Conservation (phyloP, 2,113 vertebrate species). For the Oryzias curvinotus region DNA sequence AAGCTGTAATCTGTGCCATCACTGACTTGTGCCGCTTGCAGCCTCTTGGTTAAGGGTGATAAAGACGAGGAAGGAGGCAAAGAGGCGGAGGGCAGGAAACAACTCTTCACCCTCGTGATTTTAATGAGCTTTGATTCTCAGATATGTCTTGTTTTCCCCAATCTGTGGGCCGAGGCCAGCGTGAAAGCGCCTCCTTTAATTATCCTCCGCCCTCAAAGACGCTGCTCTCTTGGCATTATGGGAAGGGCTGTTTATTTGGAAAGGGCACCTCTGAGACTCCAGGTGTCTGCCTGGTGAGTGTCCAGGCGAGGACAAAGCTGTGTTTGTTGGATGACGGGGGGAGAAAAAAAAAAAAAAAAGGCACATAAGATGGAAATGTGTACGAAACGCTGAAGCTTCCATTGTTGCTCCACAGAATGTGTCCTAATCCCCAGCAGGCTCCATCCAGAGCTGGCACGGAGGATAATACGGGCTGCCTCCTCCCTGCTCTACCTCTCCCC, state of each 20-base stretch:
- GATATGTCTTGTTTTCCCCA: conserved; percentile 60
- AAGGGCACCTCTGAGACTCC: conserved; percentile 64
- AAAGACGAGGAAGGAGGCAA: conserved; percentile 48
- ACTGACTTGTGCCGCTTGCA: conserved; percentile 53
- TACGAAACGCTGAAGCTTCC: conserved; percentile 70
- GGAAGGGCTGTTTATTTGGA: conserved; percentile 61
- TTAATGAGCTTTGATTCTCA: conserved; percentile 67
- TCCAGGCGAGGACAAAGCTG: conserved; percentile 80
- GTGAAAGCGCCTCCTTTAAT: conserved; percentile 59
- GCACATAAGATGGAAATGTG: conserved; percentile 78
- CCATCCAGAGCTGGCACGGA: conserved; percentile 78
- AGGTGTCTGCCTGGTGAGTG: conserved; percentile 74
- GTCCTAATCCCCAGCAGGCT: conserved; percentile 83
- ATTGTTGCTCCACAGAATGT: conserved; percentile 84
- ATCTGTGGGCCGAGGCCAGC: conserved; percentile 43
- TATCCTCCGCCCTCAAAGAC: conserved; percentile 46
- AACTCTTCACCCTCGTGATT: conserved; percentile 58
- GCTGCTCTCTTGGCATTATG: conserved; percentile 35
- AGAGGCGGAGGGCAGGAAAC: conserved; percentile 24
- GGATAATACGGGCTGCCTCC: conserved; percentile 64
- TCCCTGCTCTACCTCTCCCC: conserved; percentile 44
- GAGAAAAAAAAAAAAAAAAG: conserved; percentile 40
- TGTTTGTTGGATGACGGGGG: conserved; percentile 68
- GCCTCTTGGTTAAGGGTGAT: conserved; percentile 60
- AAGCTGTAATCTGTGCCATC: conserved; percentile 64